Conservation (phyloP, 2,888 invertebrate species). For the Matsumyia berberina region DNA sequence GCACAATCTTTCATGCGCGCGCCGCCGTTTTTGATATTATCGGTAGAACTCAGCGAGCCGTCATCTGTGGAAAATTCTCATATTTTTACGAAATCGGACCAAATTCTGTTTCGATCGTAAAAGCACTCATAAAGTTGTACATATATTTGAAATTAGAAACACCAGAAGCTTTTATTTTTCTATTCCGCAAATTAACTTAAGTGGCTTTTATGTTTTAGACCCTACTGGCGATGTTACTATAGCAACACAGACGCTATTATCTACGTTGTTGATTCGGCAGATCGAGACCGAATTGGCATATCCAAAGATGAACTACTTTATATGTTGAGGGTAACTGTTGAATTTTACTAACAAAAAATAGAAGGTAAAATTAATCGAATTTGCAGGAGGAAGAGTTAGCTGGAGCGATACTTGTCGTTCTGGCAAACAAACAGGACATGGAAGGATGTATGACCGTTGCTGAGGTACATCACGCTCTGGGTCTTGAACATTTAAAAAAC, state of each 20-base stretch:
- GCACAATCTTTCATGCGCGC: no score
- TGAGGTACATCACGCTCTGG: constrained; percentile 98
- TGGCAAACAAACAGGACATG: constrained; percentile 99
- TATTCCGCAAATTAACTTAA: no score
- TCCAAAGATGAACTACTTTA: constrained; percentile 99
- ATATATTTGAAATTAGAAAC: no score
- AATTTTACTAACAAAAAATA: not conserved
- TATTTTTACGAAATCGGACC: no score
- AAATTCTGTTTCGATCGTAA: no score
- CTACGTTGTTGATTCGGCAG: constrained; percentile 99
- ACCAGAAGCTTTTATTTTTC: no score
- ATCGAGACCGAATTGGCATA: constrained; percentile 99
- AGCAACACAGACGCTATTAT: constrained; percentile 99
- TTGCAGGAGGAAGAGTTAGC: constrained; percentile 97
- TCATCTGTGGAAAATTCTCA: no score
- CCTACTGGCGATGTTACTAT: constrained; percentile 99
- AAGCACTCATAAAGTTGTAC: no score
- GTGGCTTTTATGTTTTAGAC: constrained; percentile 86
- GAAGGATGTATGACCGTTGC: constrained; percentile 98
- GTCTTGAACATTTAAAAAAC: constrained; percentile 96
- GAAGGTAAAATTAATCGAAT: not conserved
- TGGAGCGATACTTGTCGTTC: constrained; percentile 96
- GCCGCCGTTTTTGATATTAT: no score
- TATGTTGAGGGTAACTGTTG: constrained; percentile 94
- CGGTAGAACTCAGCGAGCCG: no score